Evolutionary conservation across 2,888 invertebrate genomes (phyloP), one percentile per base, ranked within the genome.

Genomic region (Lampropteryx suffumata): DNA sequence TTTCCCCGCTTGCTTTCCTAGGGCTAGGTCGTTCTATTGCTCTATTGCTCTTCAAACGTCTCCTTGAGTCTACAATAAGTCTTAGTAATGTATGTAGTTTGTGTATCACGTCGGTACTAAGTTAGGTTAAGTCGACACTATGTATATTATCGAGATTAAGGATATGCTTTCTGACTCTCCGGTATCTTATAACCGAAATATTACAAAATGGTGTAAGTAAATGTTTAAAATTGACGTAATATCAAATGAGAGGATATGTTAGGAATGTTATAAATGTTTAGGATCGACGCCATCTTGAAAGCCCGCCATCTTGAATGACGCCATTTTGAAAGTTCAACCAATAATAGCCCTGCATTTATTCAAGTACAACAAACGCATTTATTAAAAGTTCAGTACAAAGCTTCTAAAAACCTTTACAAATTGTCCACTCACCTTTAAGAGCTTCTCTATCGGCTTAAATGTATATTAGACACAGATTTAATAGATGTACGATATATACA

Each of bases 391-490:
- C 50, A 70, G 71, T 76, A 73, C 74, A 71, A 76, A 66, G 75
- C 74, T 72, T 65, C 60, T 74, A 77, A 33, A n/a, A 76, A 76
- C 75, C 72, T 56, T 42, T 45, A 61, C 66, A 66, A 65, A 64
- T 59, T 80, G 82, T 82, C 82, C 79, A 76, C 69, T 69, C 45
- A 82, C 79, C 82, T 74, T 73, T 81, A 82, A 72, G 88, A 88
- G 88, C 88, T 88, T 89, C 72, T 84, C 74, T 71, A 81, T 76
- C 84, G 87, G 88, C 87, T 87, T 88, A 87, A 82, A 81, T 84
- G 84, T 89, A 88, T 78, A 84, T 86, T 87, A 88, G 86, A 83
- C 85, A 87, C 86, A 88, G 84, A 88, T 81, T 81, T 83, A 85
- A 82, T 85, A 85, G 82, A 72, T 83, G 78, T 85, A 86, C 79